Base-by-base conservation (phyloP, 2,113 vertebrate genomes). In the Tetrao urogallus region DNA sequence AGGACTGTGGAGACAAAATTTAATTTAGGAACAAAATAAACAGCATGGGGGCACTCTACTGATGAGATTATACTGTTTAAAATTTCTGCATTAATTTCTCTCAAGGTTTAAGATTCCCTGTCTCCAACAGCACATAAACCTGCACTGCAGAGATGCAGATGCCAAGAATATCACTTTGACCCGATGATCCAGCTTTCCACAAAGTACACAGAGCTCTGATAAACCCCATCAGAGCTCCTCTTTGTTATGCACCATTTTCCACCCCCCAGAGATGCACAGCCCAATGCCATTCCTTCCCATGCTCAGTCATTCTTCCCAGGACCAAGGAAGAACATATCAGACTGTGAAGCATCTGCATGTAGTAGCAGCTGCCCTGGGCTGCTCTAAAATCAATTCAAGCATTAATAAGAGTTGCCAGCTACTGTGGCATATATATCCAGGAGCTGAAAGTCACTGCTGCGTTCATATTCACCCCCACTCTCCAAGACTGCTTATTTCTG, bases 21-120 rank as follows among this genome's bases (percentile, higher is more conserved):
- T 0, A 95, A 93, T 96, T 90, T 86, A 92, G 86, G 80, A 91
- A 83, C 80, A 95, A 96, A 95, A 95, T 76, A 91, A 95, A 88
- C 88, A 94, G 73, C 86, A 90, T 89, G 92, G 70, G 91, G 82
- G 82, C 81, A 94, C 73, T 91, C 66, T 48, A 65, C 90, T 95
- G 92, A 96, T 92, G 94, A 86, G 80, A 90, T 90, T 90, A 75
- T 0, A 0, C 88, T 90, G 70, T 90, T 90, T 61, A 81, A 91
- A 94, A 95, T 92, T 94, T 90, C 80, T 94, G 79, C 28, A 90
- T 95, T 86, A 78, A 95, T 93, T 90, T 45, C 8, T 93, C 82
- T 28, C 65, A 72, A 67, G 10, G 32, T 90, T 79, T 80, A n/a
- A 94, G 36, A 69, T 66, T 83, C 63, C n/a, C 40, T 91, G 48